Conservation (phyloP, 2,113 vertebrate genomes). For the Prietella phreatophila region DNA sequence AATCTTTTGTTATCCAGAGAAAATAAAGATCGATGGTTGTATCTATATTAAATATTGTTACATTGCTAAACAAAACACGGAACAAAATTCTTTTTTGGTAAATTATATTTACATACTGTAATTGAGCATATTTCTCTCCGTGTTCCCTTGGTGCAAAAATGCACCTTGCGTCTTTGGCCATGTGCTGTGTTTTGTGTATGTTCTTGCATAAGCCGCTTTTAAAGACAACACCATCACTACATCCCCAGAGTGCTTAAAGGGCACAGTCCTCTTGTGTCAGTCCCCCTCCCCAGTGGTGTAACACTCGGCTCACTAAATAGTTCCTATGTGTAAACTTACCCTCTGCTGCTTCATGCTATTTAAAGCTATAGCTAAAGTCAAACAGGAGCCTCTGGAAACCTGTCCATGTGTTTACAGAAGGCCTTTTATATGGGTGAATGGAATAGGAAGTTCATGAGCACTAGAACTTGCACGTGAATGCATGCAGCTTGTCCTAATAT, state of each 20-base stretch:
- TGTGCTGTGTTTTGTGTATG: background rate
- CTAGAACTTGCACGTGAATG: background rate
- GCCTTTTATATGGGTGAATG: background rate
- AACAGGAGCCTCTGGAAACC: background rate
- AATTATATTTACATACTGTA: background rate
- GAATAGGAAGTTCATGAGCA: background rate
- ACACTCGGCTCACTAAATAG: conserved; percentile 26
- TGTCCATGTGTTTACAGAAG: background rate
- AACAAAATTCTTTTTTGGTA: background rate
- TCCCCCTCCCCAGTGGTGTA: conserved; percentile 15
- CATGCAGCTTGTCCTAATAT: background rate
- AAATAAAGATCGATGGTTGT: background rate
- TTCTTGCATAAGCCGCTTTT: conserved; percentile 20
- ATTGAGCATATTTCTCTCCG: background rate
- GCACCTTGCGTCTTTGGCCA: background rate
- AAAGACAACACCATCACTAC: background rate
- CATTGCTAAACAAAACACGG: background rate
- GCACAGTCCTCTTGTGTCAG: conserved; percentile 20
- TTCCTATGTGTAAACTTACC: conserved; percentile 45
- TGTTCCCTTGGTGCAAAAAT: background rate
- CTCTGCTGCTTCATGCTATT: conserved; percentile 39
- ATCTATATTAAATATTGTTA: background rate
- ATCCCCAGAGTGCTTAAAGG: conserved; percentile 8
- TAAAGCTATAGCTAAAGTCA: conserved; percentile 39
- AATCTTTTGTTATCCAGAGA: background rate